A percentile compares a stretch with the other conserved stretches of the same genome.
Conservation (phyloP, 1,140 invertebrate genomes). For the Mactra quadrangularis region DNA sequence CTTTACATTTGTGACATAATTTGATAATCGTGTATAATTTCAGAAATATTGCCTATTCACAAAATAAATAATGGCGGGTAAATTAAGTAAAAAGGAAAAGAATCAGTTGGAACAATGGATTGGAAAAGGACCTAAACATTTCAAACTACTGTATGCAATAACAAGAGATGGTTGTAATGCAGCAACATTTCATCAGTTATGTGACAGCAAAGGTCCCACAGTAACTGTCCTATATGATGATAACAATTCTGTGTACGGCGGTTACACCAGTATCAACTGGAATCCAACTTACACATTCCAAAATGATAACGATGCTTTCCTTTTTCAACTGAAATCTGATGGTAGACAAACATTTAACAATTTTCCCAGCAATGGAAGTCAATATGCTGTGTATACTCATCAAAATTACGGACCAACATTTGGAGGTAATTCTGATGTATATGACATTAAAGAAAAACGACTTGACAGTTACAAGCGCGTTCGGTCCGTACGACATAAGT, state of each 20-base stretch:
- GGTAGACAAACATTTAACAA: background rate
- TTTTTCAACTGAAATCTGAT: slow-evolving; percentile 52
- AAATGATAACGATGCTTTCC: slow-evolving; percentile 59
- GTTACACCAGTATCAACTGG: slow-evolving; percentile 61
- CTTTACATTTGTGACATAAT: too few species aligned
- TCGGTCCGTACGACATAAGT: too few species aligned
- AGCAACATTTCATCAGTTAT: slow-evolving; percentile 59
- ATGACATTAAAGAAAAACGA: too few species aligned
- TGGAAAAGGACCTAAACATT: slow-evolving; percentile 47
- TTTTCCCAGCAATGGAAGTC: background rate
- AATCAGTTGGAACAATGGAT: slow-evolving; percentile 55
- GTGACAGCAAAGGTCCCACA: slow-evolving; percentile 64
- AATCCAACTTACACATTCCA: slow-evolving; percentile 1
- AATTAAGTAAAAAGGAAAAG: slow-evolving; percentile 1
- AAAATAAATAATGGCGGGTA: slow-evolving; percentile 31
- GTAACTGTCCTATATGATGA: slow-evolving; percentile 64
- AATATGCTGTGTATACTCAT: too few species aligned
- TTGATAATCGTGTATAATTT: too few species aligned
- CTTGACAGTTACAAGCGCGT: too few species aligned
- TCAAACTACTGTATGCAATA: slow-evolving; percentile 59
- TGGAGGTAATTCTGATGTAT: slow-evolving; percentile 27
- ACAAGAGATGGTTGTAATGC: slow-evolving; percentile 58
- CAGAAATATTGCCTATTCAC: too few species aligned
- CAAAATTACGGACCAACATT: slow-evolving; percentile 45
- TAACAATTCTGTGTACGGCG: slow-evolving; percentile 63